A percentile compares a stretch with the other conserved stretches of the same genome.
phyloP scores from a whole-genome alignment of 2,797 vertebrate species.

The Manis pentadactyla region DNA sequence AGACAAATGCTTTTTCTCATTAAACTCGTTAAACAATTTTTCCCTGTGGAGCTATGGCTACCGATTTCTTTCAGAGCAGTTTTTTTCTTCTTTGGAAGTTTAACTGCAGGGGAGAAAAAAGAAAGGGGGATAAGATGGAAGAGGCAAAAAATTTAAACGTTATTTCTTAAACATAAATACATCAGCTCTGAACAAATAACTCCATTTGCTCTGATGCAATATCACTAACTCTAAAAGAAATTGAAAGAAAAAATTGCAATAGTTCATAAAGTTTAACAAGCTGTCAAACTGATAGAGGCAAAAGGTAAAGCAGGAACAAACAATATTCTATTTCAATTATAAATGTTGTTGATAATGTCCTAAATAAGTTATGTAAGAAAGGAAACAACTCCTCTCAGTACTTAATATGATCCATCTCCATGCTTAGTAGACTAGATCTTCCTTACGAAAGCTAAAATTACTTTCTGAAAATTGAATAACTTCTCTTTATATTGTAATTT shows the following conservation, averaged over 20 bases:
- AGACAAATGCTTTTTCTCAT: slow-evolving; percentile 37
- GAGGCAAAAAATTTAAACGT: slow-evolving; percentile 54
- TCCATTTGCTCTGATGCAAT: not conserved
- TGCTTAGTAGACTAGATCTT: not conserved
- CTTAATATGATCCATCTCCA: not conserved
- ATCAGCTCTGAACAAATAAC: not conserved
- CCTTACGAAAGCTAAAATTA: slow-evolving; percentile 31
- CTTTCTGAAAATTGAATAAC: not conserved
- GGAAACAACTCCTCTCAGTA: not conserved
- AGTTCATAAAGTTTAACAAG: slow-evolving; percentile 33
- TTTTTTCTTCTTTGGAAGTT: slow-evolving; percentile 75
- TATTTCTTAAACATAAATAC: slow-evolving; percentile 31
- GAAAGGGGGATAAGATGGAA: slow-evolving; percentile 23
- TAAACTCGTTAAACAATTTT: slow-evolving; percentile 42
- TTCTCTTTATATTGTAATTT: not conserved
- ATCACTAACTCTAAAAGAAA: not conserved
- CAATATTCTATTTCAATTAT: slow-evolving; percentile 35
- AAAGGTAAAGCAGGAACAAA: slow-evolving; percentile 9
- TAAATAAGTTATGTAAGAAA: slow-evolving; percentile 35
- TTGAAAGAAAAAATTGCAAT: slow-evolving; percentile 24
- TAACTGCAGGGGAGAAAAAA: slow-evolving; percentile 64
- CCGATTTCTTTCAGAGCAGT: slow-evolving; percentile 66
- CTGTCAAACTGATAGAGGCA: slow-evolving; percentile 36
- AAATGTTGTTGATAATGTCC: slow-evolving; percentile 46
- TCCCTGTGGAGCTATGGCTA: slow-evolving; percentile 44